Percentiles rank a stretch among this genome's conserved stretches.
These are phyloP conservation scores for Eilema griseolum DNA, from an alignment of 2,888 invertebrate genomes.

Conservation along the genomic window DNA sequence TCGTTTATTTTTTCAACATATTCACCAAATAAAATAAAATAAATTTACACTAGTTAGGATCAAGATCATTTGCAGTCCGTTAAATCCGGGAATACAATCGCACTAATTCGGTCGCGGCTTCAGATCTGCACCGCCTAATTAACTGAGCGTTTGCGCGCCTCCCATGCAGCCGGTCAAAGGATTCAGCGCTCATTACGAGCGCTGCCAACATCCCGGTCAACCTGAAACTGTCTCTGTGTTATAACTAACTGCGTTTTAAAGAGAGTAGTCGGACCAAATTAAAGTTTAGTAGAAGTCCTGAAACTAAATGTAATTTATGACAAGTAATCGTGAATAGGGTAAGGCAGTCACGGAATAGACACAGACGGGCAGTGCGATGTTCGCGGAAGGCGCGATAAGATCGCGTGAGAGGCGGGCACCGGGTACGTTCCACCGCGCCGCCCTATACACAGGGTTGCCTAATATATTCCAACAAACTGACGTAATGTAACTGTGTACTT, in stretches of 20 bases:
- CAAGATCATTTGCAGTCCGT: conserved; percentile 60
- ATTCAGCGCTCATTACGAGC: conserved; percentile 82
- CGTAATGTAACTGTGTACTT: background rate
- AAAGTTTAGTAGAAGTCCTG: conserved; percentile 56
- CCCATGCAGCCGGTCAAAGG: conserved; percentile 81
- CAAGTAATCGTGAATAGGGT: conserved; percentile 68
- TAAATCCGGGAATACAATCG: conserved; percentile 73
- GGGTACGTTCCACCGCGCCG: conserved; percentile 65
- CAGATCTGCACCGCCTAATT: conserved; percentile 83
- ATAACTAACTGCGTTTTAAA: conserved; percentile 65
- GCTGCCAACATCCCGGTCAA: conserved; percentile 66
- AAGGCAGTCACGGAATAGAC: conserved; percentile 79
- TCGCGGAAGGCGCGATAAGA: conserved; percentile 85
- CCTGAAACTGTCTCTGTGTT: conserved; percentile 68
- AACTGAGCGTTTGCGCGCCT: conserved; percentile 76
- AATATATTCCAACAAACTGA: conserved; percentile 4
- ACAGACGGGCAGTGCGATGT: conserved; percentile 80
- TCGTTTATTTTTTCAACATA: conserved; percentile 15
- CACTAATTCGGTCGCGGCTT: conserved; percentile 81
- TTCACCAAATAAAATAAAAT: conserved; percentile 27
- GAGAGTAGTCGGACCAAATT: conserved; percentile 52
- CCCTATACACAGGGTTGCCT: conserved; percentile 60
- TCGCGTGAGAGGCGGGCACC: conserved; percentile 83
- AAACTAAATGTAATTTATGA: conserved; percentile 69
- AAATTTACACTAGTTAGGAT: conserved; percentile 56